Evolutionary conservation across 2,888 invertebrate species (phyloP).

Genomic region (Aleiodes alternator): DNA sequence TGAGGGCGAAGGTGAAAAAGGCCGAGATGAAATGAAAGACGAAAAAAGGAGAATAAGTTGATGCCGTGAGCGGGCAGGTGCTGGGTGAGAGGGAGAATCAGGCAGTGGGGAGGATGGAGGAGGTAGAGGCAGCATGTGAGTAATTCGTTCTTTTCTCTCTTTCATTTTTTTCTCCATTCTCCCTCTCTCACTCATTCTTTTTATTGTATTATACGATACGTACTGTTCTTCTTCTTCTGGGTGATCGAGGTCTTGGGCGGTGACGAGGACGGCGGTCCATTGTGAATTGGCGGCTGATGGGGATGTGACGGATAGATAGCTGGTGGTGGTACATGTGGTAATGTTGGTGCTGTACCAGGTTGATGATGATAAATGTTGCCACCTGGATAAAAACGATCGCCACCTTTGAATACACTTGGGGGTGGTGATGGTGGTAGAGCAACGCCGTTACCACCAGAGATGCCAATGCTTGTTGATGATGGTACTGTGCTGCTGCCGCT

Average conservation of each 20-base stretch:
- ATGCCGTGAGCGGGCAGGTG: conserved; percentile 33
- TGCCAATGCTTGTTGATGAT: conserved; percentile 70
- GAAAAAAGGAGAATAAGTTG: conserved; percentile 36
- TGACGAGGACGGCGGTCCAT: conserved; percentile 75
- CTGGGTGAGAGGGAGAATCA: conserved; percentile 29
- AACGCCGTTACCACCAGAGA: conserved; percentile 66
- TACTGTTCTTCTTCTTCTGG: conserved; percentile 79
- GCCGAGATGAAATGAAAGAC: conserved; percentile 29
- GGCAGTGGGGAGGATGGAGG: neutral
- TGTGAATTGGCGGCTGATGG: conserved; percentile 74
- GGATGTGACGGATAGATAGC: conserved; percentile 77
- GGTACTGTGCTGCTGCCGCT: conserved; percentile 74
- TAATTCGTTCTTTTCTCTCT: conserved; percentile 24
- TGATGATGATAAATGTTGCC: conserved; percentile 73
- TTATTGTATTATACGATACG: conserved; percentile 59
- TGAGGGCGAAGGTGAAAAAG: conserved; percentile 48
- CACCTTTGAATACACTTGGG: conserved; percentile 75
- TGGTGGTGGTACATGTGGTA: conserved; percentile 76
- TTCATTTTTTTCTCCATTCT: conserved; percentile 8
- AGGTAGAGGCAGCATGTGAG: neutral
- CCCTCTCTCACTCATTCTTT: conserved; percentile 17
- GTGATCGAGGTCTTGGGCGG: conserved; percentile 81
- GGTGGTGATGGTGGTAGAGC: conserved; percentile 72
- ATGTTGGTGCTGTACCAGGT: conserved; percentile 77
- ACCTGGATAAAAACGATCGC: conserved; percentile 72